Evolutionary conservation across 1,140 invertebrate species (phyloP), one percentile per base, ranked within the genome.

Genomic region (Schlechtendalia chinensis): DNA sequence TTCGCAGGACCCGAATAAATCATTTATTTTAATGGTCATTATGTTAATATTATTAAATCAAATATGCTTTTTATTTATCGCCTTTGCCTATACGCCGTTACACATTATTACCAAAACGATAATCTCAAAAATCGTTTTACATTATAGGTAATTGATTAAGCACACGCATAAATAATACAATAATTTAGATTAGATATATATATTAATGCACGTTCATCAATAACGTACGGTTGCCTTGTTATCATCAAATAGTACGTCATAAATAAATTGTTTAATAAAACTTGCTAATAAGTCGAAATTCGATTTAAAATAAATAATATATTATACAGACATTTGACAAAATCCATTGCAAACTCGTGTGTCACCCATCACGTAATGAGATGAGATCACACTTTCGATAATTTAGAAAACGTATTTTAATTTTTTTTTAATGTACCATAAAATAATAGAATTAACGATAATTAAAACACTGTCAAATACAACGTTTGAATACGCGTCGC

Each of bases 21-120:
- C 32, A 65, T 65, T 11, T 53, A 53, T 14, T 53, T 53, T 39
- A 39, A 65, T 32, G 5, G 29, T 19, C n/a, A 12, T 32, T 39
- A 32, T 63, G 61, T 63, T 63, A n/a, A n/a, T n/a, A n/a, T 65
- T 39, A 65, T 65, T 39, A 65, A 65, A 65, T 65, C 6, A n/a
- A n/a, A n/a, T n/a, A n/a, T n/a, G n/a, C n/a, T n/a, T n/a, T n/a
- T n/a, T n/a, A n/a, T n/a, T n/a, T n/a, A n/a, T n/a, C n/a, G n/a
- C n/a, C n/a, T n/a, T n/a, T n/a, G n/a, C n/a, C n/a, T n/a, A n/a
- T n/a, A n/a, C n/a, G n/a, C n/a, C n/a, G n/a, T n/a, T n/a, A 39
- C 32, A 8, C 32, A 8, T 39, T 3, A 8, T 39, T 39, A 39
- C 3, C 3, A 24, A 47, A 24, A 24, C 22, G n/a, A 47, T 69